Evolutionary conservation across 2,797 vertebrate genomes (phyloP).

Genomic region (Petrocephalus sullivani): DNA sequence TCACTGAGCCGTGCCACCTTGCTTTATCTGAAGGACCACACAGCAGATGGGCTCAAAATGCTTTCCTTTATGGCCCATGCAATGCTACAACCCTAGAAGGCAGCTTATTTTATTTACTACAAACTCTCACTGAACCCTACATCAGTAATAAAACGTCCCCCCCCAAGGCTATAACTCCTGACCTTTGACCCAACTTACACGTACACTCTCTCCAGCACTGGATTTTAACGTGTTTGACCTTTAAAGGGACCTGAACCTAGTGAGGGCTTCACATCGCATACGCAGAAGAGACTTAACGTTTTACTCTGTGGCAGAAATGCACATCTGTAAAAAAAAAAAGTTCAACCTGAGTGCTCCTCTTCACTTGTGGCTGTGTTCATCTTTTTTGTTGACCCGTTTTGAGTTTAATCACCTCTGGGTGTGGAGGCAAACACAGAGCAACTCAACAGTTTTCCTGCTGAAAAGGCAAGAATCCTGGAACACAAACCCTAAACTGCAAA

Average conservation of each 20-base stretch:
- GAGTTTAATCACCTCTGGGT: conserved; percentile 1
- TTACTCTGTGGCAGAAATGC: neutral
- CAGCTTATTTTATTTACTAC: neutral
- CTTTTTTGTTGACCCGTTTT: neutral
- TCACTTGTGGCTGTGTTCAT: neutral
- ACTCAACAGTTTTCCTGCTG: neutral
- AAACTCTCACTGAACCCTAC: neutral
- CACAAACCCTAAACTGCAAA: neutral
- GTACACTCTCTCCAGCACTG: neutral
- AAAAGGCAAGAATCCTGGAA: neutral
- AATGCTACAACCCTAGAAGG: neutral
- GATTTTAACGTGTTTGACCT: neutral
- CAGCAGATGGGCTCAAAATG: neutral
- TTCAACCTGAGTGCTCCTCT: neutral
- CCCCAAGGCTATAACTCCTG: conserved; percentile 1
- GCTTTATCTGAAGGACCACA: neutral
- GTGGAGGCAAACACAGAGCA: neutral
- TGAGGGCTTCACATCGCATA: neutral
- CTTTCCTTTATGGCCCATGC: neutral
- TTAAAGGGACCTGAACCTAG: neutral
- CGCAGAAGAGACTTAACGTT: neutral
- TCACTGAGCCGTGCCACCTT: neutral
- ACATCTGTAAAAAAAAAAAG: neutral
- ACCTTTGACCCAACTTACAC: neutral
- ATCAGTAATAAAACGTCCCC: neutral